A percentile compares a stretch with the other conserved stretches of the same genome.
Conservation (phyloP, 2,797 vertebrate genomes). For the Pogonophryne albipinna region DNA sequence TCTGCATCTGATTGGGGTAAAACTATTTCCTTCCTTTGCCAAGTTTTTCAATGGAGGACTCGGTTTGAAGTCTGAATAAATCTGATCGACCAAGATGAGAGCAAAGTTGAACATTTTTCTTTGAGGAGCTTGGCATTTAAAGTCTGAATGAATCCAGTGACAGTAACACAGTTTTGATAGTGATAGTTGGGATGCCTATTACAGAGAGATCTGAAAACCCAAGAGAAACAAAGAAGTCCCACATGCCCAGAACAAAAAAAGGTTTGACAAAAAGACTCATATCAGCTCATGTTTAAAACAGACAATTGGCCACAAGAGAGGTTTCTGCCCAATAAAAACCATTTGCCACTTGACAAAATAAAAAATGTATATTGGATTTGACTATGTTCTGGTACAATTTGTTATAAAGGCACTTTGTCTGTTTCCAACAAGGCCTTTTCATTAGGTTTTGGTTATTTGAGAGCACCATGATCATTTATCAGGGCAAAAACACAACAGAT, state of each 20-base stretch:
- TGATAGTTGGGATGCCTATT: conserved; percentile 9
- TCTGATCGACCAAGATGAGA: conserved; percentile 13
- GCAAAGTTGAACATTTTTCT: conserved; percentile 14
- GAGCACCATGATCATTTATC: conserved; percentile 37
- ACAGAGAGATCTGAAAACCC: conserved; percentile 83
- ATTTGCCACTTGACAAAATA: neutral
- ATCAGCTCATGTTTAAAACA: conserved; percentile 62
- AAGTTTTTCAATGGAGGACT: conserved; percentile 20
- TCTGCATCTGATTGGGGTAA: conserved; percentile 17
- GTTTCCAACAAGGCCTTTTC: conserved; percentile 63
- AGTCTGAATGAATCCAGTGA: neutral
- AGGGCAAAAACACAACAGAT: conserved; percentile 15
- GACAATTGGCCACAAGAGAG: conserved; percentile 25
- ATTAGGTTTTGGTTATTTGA: conserved; percentile 38
- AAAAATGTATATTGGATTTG: neutral
- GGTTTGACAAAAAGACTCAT: conserved; percentile 12
- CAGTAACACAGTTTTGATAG: conserved; percentile 5
- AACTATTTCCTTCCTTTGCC: conserved; percentile 15
- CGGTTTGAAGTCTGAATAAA: conserved; percentile 32
- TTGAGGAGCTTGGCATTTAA: conserved; percentile 12
- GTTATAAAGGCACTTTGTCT: conserved; percentile 36
- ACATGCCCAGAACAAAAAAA: conserved; percentile 22
- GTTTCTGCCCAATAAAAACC: neutral
- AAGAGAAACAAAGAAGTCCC: conserved; percentile 61
- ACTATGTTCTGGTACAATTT: neutral